Evolutionary conservation across 2,888 invertebrate species (phyloP).

Genomic region (Acanthosoma haemorrhoidale): DNA sequence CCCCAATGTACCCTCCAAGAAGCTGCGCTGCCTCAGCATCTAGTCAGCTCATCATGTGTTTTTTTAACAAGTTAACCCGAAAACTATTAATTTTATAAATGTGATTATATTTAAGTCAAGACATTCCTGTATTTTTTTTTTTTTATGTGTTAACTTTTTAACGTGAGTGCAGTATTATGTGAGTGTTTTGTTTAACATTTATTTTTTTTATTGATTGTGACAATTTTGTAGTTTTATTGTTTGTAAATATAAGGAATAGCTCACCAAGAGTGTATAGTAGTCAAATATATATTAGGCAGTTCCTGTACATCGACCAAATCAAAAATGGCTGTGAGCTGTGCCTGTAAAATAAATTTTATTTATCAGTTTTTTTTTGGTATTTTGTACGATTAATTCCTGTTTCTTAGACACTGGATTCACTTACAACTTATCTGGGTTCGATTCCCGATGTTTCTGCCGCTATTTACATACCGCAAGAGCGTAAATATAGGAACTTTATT

Average conservation of each 20-base stretch:
- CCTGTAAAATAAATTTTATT: neutral
- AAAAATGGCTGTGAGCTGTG: neutral
- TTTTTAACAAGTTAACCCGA: neutral
- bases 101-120: neutral
- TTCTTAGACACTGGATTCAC: too few relatives aligned
- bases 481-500: too few relatives aligned
- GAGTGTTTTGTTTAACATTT: neutral
- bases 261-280: too few relatives aligned
- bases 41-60: constrained; percentile 45
- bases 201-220: neutral
- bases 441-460: too few relatives aligned
- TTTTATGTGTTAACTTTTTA: neutral
- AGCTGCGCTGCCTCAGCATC: constrained; percentile 73
- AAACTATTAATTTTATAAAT: neutral
- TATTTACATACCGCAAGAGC: too few relatives aligned
- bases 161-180: neutral
- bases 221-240: neutral
- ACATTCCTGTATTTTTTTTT: neutral
- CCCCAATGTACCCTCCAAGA: constrained; percentile 65
- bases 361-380: neutral
- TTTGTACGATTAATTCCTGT: too few relatives aligned
- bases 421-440: too few relatives aligned
- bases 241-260: too few relatives aligned
- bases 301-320: neutral
- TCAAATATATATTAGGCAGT: neutral